Conservation (phyloP, 2,797 vertebrate species). For the Atherinosoma microstoma region DNA sequence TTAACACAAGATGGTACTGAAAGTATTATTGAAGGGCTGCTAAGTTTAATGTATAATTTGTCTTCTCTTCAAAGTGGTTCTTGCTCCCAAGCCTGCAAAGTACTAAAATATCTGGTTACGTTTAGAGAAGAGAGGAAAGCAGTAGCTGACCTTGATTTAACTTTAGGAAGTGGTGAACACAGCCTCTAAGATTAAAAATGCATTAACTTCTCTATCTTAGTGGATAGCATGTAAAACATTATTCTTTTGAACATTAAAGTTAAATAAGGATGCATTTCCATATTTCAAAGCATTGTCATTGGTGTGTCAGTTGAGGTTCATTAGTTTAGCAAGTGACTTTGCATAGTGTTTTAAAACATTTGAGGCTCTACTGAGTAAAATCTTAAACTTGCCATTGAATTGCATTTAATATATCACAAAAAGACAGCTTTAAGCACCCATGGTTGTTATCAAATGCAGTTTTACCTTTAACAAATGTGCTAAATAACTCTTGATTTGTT, state of each 20-base stretch:
- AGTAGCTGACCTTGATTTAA: neutral
- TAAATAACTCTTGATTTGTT: neutral
- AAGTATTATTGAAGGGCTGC: conserved; percentile 37
- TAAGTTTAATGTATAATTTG: conserved; percentile 29
- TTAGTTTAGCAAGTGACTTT: neutral
- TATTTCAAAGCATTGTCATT: neutral
- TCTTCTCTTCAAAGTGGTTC: conserved; percentile 5
- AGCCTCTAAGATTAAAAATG: no score
- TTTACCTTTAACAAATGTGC: no score
- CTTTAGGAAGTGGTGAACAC: no score
- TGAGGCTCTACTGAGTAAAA: no score
- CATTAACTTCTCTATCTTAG: neutral
- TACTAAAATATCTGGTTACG: conserved; percentile 6
- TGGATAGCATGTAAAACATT: neutral
- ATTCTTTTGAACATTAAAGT: neutral
- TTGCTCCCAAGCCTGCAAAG: neutral
- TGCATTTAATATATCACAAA: no score
- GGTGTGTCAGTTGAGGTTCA: neutral
- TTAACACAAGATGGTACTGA: conserved; percentile 27
- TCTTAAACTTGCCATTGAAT: no score
- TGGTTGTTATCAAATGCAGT: no score
- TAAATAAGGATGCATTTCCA: neutral
- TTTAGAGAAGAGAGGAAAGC: neutral
- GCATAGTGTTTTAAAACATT: neutral
- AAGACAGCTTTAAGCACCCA: no score